phyloP scores from a whole-genome alignment of 2,797 vertebrate species.

The Scarus forsteni region DNA sequence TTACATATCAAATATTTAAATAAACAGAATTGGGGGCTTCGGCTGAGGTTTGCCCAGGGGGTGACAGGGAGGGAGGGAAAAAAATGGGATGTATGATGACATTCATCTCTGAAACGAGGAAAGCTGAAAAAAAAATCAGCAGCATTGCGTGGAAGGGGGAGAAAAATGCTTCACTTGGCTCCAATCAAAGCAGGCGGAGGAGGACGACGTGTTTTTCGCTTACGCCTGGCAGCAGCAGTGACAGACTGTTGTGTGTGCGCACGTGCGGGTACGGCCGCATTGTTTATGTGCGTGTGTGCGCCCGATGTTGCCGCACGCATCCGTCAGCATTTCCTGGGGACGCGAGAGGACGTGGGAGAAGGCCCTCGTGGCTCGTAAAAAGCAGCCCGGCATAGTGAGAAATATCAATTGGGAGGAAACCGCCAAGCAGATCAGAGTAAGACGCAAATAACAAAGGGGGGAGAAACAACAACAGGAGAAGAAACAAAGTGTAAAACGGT shows the following conservation, averaged over 20 bases:
- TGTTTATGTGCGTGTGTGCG: conserved; percentile 33
- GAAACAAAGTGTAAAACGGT: conserved; percentile 46
- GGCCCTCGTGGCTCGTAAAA: conserved; percentile 81
- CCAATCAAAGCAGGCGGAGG: conserved; percentile 75
- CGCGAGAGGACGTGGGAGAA: conserved; percentile 66
- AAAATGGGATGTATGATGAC: conserved; percentile 68
- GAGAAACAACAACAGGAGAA: conserved; percentile 27
- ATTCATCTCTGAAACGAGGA: conserved; percentile 69
- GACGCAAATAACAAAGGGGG: conserved; percentile 47
- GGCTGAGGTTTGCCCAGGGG: conserved; percentile 66
- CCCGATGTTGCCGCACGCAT: conserved; percentile 66
- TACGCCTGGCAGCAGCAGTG: conserved; percentile 65
- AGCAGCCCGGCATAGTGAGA: conserved; percentile 62
- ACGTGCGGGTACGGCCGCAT: neutral
- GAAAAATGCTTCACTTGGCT: conserved; percentile 77
- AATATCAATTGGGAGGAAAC: conserved; percentile 70
- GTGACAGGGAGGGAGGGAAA: conserved; percentile 44
- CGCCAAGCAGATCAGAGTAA: conserved; percentile 62
- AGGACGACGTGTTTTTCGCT: conserved; percentile 59
- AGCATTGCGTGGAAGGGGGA: conserved; percentile 36
- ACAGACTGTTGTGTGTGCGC: conserved; percentile 41
- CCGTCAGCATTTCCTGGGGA: conserved; percentile 77
- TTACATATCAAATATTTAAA: conserved; percentile 89
- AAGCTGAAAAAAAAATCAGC: conserved; percentile 44
- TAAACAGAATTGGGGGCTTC: conserved; percentile 78